A percentile compares a stretch with the other conserved stretches of the same genome.
Conservation (phyloP, 2,888 invertebrate genomes). For the Drosophila atripex region DNA sequence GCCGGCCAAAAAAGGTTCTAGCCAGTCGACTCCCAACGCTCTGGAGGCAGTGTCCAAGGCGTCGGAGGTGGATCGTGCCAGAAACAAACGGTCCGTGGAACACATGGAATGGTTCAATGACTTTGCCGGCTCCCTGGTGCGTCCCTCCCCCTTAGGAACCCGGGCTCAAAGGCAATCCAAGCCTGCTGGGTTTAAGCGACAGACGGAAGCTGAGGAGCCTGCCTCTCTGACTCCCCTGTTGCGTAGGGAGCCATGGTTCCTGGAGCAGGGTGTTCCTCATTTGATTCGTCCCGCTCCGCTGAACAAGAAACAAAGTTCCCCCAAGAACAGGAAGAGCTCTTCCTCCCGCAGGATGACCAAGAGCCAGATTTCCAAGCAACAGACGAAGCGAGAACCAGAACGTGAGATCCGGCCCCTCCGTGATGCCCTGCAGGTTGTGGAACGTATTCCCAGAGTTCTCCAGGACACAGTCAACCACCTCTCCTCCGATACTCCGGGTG, state of each 20-base stretch:
- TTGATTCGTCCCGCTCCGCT: slow-evolving; percentile 64
- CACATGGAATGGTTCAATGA: slow-evolving; percentile 81
- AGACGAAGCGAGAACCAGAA: slow-evolving; percentile 8
- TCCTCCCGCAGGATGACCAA: slow-evolving; percentile 5
- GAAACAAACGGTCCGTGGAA: slow-evolving; percentile 73
- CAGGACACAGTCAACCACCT: slow-evolving; percentile 67
- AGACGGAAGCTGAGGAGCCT: slow-evolving; percentile 21
- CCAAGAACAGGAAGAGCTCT: slow-evolving; percentile 37
- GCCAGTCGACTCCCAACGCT: slow-evolving; percentile 43
- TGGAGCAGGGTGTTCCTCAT: slow-evolving; percentile 50
- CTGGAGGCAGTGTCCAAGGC: slow-evolving; percentile 40
- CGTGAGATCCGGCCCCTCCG: slow-evolving; percentile 63
- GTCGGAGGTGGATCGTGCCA: slow-evolving; percentile 28
- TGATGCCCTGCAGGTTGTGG: slow-evolving; percentile 66
- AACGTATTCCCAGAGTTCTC: slow-evolving; percentile 65
- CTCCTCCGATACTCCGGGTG: slow-evolving; percentile 51
- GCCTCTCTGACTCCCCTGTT: slow-evolving; percentile 38
- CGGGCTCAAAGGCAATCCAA: slow-evolving; percentile 29
- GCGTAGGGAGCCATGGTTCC: slow-evolving; percentile 62
- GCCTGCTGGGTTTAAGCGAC: slow-evolving; percentile 30
- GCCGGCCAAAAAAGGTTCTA: slow-evolving; percentile 51
- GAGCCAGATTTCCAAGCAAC: slow-evolving; percentile 34
- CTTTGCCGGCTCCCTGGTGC: slow-evolving; percentile 71
- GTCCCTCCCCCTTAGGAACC: slow-evolving; percentile 77
- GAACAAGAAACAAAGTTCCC: slow-evolving; percentile 23